Evolutionary conservation across 37 sponge, comb jelly and placozoan species (phyloP).

Genomic region (Aphrocallistes beatrix): DNA sequence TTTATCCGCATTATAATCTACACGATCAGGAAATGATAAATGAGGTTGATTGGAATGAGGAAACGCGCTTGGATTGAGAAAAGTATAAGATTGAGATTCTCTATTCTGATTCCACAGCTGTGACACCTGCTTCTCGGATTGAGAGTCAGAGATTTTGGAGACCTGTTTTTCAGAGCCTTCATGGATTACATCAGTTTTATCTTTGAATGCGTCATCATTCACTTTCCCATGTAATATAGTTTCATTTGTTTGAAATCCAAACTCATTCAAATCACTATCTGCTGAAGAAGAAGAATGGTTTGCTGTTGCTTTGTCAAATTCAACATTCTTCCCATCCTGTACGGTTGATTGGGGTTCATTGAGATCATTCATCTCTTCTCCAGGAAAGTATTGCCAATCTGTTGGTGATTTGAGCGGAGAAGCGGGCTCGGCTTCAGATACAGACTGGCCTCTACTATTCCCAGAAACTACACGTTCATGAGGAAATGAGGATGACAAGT

Average conservation of each 20-base stretch:
- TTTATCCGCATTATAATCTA: background rate
- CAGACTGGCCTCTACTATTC: background rate
- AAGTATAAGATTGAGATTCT: background rate
- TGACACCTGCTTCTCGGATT: too few relatives aligned
- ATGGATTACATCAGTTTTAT: background rate
- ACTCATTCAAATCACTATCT: background rate
- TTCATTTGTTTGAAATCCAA: too few relatives aligned
- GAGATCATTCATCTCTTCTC: background rate
- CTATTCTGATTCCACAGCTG: too few relatives aligned
- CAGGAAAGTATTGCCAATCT: background rate
- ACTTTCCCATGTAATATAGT: too few relatives aligned
- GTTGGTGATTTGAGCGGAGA: background rate
- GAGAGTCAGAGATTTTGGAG: too few relatives aligned
- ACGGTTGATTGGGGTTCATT: background rate
- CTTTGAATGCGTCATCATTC: too few relatives aligned
- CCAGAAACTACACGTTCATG: background rate
- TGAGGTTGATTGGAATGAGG: background rate
- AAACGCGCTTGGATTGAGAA: background rate
- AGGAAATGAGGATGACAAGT: background rate
- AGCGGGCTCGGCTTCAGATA: background rate
- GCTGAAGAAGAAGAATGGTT: background rate
- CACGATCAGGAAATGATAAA: background rate
- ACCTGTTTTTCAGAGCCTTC: too few relatives aligned
- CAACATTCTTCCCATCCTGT: background rate
- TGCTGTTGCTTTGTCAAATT: background rate